Percentiles rank a stretch among this genome's conserved stretches.
phyloP scores from a whole-genome alignment of 35 echinoderm and acorn worm species.

The Chiridota heheva region DNA sequence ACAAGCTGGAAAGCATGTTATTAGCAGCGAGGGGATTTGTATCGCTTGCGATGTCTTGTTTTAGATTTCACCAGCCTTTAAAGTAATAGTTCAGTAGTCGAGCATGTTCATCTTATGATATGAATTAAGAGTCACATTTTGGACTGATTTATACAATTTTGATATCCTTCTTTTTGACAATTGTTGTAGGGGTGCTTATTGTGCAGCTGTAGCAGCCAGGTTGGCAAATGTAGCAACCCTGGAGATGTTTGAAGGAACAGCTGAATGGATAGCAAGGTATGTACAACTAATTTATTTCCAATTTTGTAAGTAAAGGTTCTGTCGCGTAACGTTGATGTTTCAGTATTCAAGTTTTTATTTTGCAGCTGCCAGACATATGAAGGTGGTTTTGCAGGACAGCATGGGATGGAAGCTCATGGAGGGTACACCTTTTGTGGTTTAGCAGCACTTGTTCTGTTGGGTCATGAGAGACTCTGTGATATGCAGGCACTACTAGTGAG shows the following conservation, averaged over 20 bases:
- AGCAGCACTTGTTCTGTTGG: slow-evolving; percentile 80
- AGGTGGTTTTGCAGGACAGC: slow-evolving; percentile 89
- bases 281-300: neutral
- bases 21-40: no score
- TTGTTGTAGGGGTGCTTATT: slow-evolving; percentile 81
- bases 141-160: no score
- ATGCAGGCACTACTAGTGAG: slow-evolving; percentile 82
- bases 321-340: neutral
- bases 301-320: neutral
- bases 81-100: no score
- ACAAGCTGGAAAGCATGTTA: no score
- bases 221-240: slow-evolving; percentile 88
- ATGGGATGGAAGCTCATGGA: slow-evolving; percentile 96
- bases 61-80: no score
- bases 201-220: slow-evolving; percentile 92
- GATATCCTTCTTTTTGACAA: neutral
- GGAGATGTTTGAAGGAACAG: slow-evolving; percentile 96
- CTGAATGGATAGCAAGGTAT: slow-evolving; percentile 92
- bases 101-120: no score
- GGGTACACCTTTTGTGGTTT: slow-evolving; percentile 98
- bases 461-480: slow-evolving; percentile 94
- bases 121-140: no score
- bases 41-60: no score
- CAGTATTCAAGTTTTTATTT: neutral
- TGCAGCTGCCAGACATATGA: slow-evolving; percentile 95